Percentiles rank a stretch among this genome's conserved stretches.
These are phyloP conservation scores for Leptinotarsa defecta DNA, from an alignment of 1,140 invertebrate genomes.

Conservation along the genomic window DNA sequence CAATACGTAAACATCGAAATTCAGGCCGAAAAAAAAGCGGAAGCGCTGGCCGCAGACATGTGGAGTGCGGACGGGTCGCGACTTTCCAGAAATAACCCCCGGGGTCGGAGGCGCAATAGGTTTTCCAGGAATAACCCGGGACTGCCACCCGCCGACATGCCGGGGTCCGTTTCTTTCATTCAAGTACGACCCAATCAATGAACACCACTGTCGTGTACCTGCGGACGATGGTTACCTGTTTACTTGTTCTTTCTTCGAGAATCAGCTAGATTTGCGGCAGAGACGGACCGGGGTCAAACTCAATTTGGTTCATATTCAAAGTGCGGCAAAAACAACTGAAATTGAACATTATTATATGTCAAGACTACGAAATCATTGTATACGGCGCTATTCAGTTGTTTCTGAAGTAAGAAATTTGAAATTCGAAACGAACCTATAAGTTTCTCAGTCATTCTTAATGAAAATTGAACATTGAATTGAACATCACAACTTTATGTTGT, in stretches of 20 bases:
- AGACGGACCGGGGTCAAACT: not conserved
- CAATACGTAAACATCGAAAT: not conserved
- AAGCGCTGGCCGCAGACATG: conserved; percentile 7
- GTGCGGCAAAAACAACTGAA: too few species aligned
- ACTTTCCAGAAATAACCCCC: conserved; percentile 5
- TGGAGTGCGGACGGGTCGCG: not conserved
- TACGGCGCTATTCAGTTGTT: too few species aligned
- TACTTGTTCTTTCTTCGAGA: conserved; percentile 1
- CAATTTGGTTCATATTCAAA: too few species aligned
- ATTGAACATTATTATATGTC: too few species aligned
- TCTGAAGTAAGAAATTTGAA: too few species aligned
- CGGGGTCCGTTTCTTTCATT: not conserved
- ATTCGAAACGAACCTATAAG: too few species aligned
- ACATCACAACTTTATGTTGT: too few species aligned
- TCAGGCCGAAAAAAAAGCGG: conserved; percentile 2
- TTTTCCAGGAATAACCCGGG: not conserved
- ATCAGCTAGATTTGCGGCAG: not conserved
- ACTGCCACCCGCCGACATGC: not conserved
- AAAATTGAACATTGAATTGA: too few species aligned
- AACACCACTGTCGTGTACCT: not conserved
- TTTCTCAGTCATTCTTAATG: too few species aligned
- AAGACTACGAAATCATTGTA: too few species aligned
- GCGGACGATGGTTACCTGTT: not conserved
- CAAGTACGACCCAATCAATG: not conserved
- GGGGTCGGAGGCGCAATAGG: not conserved